Conservation (phyloP, 2,113 vertebrate species). For the Megaleporinus macrocephalus region DNA sequence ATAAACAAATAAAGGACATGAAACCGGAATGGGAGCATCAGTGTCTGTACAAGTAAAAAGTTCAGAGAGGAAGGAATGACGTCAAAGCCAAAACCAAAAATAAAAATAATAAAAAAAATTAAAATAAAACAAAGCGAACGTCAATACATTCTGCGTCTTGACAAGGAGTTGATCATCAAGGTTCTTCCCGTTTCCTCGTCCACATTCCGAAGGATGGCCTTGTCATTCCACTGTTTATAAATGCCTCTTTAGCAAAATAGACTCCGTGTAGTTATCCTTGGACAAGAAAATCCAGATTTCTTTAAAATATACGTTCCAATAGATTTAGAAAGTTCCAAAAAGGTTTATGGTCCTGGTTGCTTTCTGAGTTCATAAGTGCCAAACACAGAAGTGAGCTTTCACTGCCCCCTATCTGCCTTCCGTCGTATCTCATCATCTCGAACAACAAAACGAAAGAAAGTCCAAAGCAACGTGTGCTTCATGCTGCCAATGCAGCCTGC, state of each 20-base stretch:
- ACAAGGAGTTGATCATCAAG: slow-evolving; percentile 2
- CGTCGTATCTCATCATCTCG: slow-evolving; percentile 19
- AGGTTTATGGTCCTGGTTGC: not conserved
- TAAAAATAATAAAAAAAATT: too few species aligned
- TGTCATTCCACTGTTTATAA: slow-evolving; percentile 41
- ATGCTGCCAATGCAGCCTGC: slow-evolving; percentile 19
- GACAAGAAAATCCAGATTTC: slow-evolving; percentile 33
- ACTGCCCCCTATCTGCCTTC: slow-evolving; percentile 31
- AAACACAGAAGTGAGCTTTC: slow-evolving; percentile 28
- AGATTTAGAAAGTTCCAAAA: not conserved
- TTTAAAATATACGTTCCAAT: slow-evolving; percentile 28
- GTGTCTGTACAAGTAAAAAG: slow-evolving; percentile 31
- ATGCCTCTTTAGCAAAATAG: slow-evolving; percentile 41
- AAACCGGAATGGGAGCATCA: slow-evolving; percentile 41
- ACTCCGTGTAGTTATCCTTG: slow-evolving; percentile 28
- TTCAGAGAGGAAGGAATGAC: slow-evolving; percentile 40
- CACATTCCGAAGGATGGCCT: slow-evolving; percentile 29
- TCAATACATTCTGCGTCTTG: slow-evolving; percentile 48
- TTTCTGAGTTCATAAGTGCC: slow-evolving; percentile 25
- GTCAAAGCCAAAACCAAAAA: slow-evolving; percentile 1
- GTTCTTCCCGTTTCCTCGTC: not conserved
- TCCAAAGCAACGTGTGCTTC: slow-evolving; percentile 17
- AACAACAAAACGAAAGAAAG: not conserved
- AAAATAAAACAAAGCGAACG: slow-evolving; percentile 6
- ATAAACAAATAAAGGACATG: slow-evolving; percentile 5